Evolutionary conservation across 2,888 invertebrate species (phyloP).

Genomic region (Adelognathus sp.): DNA sequence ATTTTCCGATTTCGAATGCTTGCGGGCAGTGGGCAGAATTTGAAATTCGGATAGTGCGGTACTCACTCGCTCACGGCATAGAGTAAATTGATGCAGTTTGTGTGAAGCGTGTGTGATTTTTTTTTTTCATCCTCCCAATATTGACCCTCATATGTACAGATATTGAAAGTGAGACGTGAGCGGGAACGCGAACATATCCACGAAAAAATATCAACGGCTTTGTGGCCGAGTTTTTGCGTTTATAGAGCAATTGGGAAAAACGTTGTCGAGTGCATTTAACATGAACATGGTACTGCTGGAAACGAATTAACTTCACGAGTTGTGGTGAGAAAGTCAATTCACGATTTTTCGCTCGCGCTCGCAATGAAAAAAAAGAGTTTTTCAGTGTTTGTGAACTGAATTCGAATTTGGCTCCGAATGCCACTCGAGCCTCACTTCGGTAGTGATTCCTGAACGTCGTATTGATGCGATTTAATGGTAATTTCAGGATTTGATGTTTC

Average conservation of each 20-base stretch:
- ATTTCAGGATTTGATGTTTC: too few species aligned
- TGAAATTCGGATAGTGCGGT: conserved; percentile 6
- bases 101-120: conserved; percentile 16
- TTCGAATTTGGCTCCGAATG: not conserved
- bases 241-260: conserved; percentile 12
- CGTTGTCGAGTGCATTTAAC: conserved; percentile 16
- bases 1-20: conserved; percentile 25
- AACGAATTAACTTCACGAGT: not conserved
- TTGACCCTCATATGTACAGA: not conserved
- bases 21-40: conserved; percentile 3
- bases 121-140: not conserved
- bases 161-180: not conserved
- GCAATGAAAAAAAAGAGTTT: not conserved
- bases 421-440: not conserved
- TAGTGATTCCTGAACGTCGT: too few species aligned
- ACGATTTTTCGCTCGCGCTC: not conserved
- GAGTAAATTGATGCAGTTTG: not conserved
- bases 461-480: too few species aligned
- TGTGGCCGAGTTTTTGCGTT: not conserved
- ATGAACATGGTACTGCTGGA: not conserved
- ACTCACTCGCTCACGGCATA: conserved; percentile 25
- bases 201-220: conserved; percentile 25
- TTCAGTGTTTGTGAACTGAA: not conserved
- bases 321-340: not conserved
- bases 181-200: not conserved